Conservation (phyloP, 2,888 invertebrate species). For the Leucoma salicis region DNA sequence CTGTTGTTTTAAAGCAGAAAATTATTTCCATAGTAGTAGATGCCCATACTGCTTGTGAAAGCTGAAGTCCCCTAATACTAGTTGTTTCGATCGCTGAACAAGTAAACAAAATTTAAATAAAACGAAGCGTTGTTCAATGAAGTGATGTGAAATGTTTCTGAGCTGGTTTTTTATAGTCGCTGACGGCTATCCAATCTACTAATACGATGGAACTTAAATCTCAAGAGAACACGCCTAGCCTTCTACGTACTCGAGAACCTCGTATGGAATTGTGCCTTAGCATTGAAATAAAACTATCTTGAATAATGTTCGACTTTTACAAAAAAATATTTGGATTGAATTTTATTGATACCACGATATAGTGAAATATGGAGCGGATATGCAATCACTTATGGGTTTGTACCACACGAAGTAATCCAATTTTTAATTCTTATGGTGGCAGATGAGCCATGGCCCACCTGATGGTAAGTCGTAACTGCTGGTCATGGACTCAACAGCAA, state of each 20-base stretch:
- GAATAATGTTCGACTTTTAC: too few relatives aligned
- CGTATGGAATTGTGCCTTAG: slow-evolving; percentile 10
- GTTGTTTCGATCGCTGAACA: slow-evolving; percentile 23
- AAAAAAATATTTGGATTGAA: too few relatives aligned
- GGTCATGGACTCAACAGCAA: too few relatives aligned
- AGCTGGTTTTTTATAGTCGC: slow-evolving; percentile 41
- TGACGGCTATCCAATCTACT: slow-evolving; percentile 51
- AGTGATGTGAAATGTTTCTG: slow-evolving; percentile 30
- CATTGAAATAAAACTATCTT: not conserved
- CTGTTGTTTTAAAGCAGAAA: not conserved
- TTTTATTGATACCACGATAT: too few relatives aligned
- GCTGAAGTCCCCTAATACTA: slow-evolving; percentile 16
- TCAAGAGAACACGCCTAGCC: slow-evolving; percentile 35
- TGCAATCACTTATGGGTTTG: too few relatives aligned
- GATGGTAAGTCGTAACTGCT: too few relatives aligned
- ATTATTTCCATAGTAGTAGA: not conserved
- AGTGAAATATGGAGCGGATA: too few relatives aligned
- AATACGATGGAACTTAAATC: slow-evolving; percentile 47
- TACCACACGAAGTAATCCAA: too few relatives aligned
- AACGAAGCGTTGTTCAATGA: slow-evolving; percentile 35
- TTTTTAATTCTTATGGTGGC: too few relatives aligned
- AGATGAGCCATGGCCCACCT: too few relatives aligned
- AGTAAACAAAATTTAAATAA: slow-evolving; percentile 37
- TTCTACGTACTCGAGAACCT: slow-evolving; percentile 18
- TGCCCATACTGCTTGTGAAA: slow-evolving; percentile 3